Base-by-base conservation (phyloP, 2,113 vertebrate species). In the Maccullochella peelii region DNA sequence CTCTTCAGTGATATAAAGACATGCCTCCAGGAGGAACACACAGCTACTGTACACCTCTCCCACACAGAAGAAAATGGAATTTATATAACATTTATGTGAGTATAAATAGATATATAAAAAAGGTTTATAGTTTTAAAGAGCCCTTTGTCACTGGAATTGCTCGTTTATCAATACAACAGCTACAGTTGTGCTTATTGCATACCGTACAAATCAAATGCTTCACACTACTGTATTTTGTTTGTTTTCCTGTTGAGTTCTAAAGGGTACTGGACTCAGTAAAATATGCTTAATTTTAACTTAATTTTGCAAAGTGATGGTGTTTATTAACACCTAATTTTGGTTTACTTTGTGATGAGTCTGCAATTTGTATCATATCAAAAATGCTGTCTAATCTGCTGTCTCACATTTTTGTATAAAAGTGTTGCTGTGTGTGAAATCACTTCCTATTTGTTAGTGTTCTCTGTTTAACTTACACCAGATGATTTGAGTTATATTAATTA, bases 1-100 rank as follows among this genome's bases (percentile, higher is more conserved):
- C 84, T 92, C 80, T 54, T 77, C 73, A 38, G 72, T 86, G 87
- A 83, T 87, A 89, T 83, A 83, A 82, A 91, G 80, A 91, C 69
- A 72, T 86, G 85, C 83, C 88, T 87, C 50, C 27, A 83, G 81
- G 79, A 90, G 58, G 36, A 79, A 75, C 62, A 70, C 65, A 81
- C 36, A 49, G 66, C 33, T 63, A 66, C 75, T 83, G 82, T 73
- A 81, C 62, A 79, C n/a, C 58, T 77, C 76, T 81, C 71, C 66
- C 69, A 77, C 70, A 66, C 33, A 23, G 23, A 50, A 25, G 33
- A 77, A 77, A 87, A 72, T 63, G 18, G 18, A 65, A 83, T 82
- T 81, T 87, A 79, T 86, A 84, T 73, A 86, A 79, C 70, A 80
- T 91, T 86, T 90, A 85, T 85, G 74, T 85, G 85, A 83, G 79